Percentiles rank a stretch among this genome's conserved stretches.
Conservation (phyloP, 2,797 vertebrate genomes). For the Hydrolagus colliei region DNA sequence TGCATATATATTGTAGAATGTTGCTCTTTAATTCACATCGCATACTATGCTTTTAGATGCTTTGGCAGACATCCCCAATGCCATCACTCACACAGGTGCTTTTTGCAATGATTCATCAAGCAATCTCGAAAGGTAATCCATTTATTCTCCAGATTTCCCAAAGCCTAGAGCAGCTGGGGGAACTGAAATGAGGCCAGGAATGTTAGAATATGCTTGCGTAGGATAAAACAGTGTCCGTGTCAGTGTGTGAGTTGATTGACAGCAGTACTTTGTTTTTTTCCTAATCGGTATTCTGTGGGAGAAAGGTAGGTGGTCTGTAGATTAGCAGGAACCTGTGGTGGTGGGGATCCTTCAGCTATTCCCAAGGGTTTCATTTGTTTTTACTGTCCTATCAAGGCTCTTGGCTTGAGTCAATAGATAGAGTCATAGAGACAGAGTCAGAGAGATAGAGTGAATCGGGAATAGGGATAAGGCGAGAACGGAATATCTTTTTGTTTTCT, state of each 20-base stretch:
- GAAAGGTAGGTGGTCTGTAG: not conserved
- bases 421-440: not conserved
- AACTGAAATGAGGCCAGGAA: no score
- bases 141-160: not conserved
- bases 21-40: not conserved
- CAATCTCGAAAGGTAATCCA: not conserved
- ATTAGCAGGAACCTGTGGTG: not conserved
- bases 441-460: no score
- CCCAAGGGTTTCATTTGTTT: not conserved
- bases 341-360: not conserved
- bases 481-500: not conserved
- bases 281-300: not conserved
- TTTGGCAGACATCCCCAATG: not conserved
- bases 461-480: no score
- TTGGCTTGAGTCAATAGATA: not conserved
- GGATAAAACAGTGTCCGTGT: not conserved
- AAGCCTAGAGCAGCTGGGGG: not conserved
- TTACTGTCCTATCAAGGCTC: not conserved
- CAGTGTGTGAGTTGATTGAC: conserved; percentile 5
- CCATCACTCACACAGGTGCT: not conserved
- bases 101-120: not conserved
- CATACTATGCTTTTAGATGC: not conserved
- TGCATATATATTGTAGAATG: no score
- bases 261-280: not conserved
- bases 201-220: not conserved